Evolutionary conservation across 1,140 invertebrate genomes (phyloP).

Genomic region (Ostrea edulis): DNA sequence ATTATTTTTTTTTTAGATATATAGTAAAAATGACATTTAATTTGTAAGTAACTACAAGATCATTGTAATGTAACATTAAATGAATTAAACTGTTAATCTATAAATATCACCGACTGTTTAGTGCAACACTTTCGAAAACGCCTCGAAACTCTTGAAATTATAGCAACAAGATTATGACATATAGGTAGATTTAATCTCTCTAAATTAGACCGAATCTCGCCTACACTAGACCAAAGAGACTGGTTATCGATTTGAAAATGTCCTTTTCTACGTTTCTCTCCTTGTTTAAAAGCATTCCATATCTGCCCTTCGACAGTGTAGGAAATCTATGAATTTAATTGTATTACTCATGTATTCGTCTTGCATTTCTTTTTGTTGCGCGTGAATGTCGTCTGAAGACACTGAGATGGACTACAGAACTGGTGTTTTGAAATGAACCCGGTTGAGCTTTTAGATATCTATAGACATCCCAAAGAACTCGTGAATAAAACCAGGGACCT

Average conservation of each 20-base stretch:
- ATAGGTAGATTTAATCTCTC: background rate
- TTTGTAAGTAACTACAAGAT: background rate
- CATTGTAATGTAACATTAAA: background rate
- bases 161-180: background rate
- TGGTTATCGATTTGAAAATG: background rate
- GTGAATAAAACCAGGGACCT: no score
- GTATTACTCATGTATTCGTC: background rate
- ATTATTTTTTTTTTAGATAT: background rate
- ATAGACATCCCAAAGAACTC: no score
- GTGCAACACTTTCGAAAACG: background rate
- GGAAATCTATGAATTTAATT: slow-evolving; percentile 9
- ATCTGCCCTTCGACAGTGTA: background rate
- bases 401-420: background rate
- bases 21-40: background rate
- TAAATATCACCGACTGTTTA: background rate
- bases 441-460: no score
- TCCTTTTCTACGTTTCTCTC: background rate
- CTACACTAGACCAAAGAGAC: background rate
- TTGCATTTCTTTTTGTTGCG: background rate
- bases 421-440: no score
- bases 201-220: background rate
- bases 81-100: background rate
- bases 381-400: background rate
- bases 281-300: background rate
- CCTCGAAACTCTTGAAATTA: background rate